Evolutionary conservation across 2,888 invertebrate genomes (phyloP), one percentile per base, ranked within the genome.

Genomic region (Heliconius hortense): DNA sequence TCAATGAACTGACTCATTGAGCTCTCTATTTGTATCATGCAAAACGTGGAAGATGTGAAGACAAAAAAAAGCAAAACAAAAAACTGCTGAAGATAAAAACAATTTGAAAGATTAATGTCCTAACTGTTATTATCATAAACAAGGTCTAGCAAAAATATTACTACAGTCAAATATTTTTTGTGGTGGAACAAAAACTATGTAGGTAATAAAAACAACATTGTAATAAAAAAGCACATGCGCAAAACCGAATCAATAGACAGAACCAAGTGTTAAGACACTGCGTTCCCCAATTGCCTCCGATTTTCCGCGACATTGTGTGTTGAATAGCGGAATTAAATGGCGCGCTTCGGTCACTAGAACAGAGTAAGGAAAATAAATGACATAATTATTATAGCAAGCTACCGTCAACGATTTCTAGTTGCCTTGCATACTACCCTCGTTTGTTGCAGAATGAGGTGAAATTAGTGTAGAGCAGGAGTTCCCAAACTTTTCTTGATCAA

Each of bases 81-180:
- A 60, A 60, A 26, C 15, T 24, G 5, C 11, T 15, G 2, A 60
- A 26, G 60, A 60, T 26, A 60, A 60, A 60, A 60, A 26, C 26
- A 60, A 60, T 60, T 60, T 60, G 13, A 26, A 60, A 60, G 60
- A 71, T 71, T 60, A n/a, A 60, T 62, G 28, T 26, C 60, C 24
- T 24, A 60, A 26, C 60, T 26, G 26, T 60, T 60, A 60, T 60
- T 60, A 60, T 60, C 15, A 60, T 15, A 60, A 59, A 60, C 60
- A 60, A 26, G 60, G 26, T 1, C 26, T 60, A 60, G 60, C 7
- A 60, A 60, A 60, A 60, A 24, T 15, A 60, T 60, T 26, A 18
- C 15, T 26, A 15, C 26, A 15, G 60, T 26, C n/a, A 11, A 59
- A 59, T n/a, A n/a, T n/a, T 59, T 60, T 59, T 60, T 60, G 13